Evolutionary conservation across 92 coral and sea anemone genomes (phyloP).

Genomic region (Siderastrea radians): DNA sequence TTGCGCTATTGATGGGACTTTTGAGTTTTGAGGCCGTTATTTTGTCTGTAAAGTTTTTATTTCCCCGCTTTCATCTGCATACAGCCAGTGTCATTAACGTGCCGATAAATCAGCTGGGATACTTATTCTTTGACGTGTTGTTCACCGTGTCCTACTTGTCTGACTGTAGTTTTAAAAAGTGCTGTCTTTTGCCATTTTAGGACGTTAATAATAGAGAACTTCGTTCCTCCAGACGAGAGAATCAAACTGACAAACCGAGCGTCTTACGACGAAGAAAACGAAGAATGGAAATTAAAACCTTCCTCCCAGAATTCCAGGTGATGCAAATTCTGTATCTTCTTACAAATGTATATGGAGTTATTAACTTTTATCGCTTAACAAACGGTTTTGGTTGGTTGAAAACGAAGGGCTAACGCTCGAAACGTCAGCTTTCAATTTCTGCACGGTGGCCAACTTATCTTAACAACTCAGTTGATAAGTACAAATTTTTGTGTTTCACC

Average conservation of each 20-base stretch:
- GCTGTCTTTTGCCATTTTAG: conserved; percentile 35
- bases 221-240: conserved; percentile 93
- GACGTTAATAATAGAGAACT: conserved; percentile 88
- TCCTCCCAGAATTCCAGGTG: conserved; percentile 90
- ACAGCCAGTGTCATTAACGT: no score
- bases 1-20: no score
- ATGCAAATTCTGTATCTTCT: background rate
- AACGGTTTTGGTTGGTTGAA: no score
- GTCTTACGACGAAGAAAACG: conserved; percentile 91
- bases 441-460: no score
- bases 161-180: background rate
- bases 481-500: no score
- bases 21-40: no score
- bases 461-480: no score
- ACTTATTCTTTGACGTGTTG: background rate
- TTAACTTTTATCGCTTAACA: background rate
- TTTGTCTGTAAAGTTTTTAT: no score
- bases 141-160: background rate
- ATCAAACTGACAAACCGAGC: conserved; percentile 87
- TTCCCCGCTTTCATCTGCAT: no score
- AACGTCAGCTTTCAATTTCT: no score
- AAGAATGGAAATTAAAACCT: conserved; percentile 93
- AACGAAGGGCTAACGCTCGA: no score
- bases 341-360: background rate
- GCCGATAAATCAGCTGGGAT: no score